Evolutionary conservation across 2,888 invertebrate species (phyloP).

Genomic region (Ormia ochracea): DNA sequence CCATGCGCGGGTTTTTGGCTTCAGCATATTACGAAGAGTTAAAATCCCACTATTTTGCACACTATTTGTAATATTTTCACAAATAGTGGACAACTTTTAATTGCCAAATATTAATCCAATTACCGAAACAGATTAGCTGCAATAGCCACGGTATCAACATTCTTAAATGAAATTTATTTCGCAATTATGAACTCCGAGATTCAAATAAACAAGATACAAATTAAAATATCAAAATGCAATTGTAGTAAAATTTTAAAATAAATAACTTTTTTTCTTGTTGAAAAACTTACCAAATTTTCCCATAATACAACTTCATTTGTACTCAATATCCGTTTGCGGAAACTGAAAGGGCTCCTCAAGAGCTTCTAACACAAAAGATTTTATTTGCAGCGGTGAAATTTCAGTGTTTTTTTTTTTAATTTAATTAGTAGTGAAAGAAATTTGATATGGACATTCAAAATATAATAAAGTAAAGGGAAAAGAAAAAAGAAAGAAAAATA

Average conservation of each 20-base stretch:
- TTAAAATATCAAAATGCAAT: not conserved
- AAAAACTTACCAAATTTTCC: slow-evolving; percentile 57
- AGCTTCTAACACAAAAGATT: slow-evolving; percentile 10
- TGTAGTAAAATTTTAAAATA: too few relatives aligned
- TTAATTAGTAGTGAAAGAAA: slow-evolving; percentile 13
- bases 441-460: slow-evolving; percentile 18
- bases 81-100: too few relatives aligned
- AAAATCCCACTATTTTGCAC: too few relatives aligned
- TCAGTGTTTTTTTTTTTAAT: not conserved
- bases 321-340: slow-evolving; percentile 49
- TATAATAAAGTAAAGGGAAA: slow-evolving; percentile 7
- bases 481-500: slow-evolving; percentile 10
- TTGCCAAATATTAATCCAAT: too few relatives aligned
- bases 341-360: slow-evolving; percentile 49
- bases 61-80: too few relatives aligned
- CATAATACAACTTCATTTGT: slow-evolving; percentile 42
- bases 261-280: not conserved
- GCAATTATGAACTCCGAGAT: too few relatives aligned
- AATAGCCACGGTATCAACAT: too few relatives aligned
- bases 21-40: too few relatives aligned
- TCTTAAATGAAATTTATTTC: too few relatives aligned
- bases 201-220: not conserved
- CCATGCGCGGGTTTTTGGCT: too few relatives aligned
- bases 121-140: too few relatives aligned
- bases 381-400: not conserved